phyloP scores from a whole-genome alignment of 2,888 invertebrate species.

The Chrysolina haemoptera region DNA sequence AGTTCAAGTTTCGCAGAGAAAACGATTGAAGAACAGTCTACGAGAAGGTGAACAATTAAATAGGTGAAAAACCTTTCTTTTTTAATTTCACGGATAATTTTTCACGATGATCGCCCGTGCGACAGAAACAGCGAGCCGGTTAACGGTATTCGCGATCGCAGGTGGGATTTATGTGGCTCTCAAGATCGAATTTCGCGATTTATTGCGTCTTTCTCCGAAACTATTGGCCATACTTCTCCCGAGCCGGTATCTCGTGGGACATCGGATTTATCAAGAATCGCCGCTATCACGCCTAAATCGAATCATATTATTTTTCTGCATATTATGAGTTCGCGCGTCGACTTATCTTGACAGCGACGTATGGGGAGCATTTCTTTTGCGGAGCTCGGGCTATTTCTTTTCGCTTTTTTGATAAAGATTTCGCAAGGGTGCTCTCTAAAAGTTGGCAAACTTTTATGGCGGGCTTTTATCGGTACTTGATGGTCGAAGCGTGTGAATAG shows the following conservation, averaged over 20 bases:
- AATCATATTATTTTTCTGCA: conserved; percentile 65
- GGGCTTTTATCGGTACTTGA: background rate
- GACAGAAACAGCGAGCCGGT: conserved; percentile 29
- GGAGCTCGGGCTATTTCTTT: conserved; percentile 40
- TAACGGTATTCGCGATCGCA: conserved; percentile 61
- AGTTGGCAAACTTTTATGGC: conserved; percentile 9
- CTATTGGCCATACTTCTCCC: conserved; percentile 62
- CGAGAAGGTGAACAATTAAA: conserved; percentile 2
- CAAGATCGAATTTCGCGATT: conserved; percentile 70
- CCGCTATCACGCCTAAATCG: conserved; percentile 63
- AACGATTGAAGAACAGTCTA: background rate
- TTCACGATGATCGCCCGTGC: conserved; percentile 24
- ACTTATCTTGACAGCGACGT: conserved; percentile 50
- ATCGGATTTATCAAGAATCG: conserved; percentile 69
- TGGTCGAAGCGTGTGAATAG: background rate
- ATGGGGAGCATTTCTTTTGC: conserved; percentile 49
- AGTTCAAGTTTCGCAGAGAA: no score
- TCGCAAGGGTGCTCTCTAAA: conserved; percentile 5
- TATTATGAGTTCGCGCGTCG: conserved; percentile 55
- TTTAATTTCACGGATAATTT: conserved; percentile 29
- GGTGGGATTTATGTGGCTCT: conserved; percentile 70
- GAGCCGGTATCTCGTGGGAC: conserved; percentile 65
- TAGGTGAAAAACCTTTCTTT: conserved; percentile 9
- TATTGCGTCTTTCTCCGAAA: conserved; percentile 69
- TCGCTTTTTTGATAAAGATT: conserved; percentile 49